Base-by-base conservation (phyloP, 2,888 invertebrate species). In the Oligia latruncula region DNA sequence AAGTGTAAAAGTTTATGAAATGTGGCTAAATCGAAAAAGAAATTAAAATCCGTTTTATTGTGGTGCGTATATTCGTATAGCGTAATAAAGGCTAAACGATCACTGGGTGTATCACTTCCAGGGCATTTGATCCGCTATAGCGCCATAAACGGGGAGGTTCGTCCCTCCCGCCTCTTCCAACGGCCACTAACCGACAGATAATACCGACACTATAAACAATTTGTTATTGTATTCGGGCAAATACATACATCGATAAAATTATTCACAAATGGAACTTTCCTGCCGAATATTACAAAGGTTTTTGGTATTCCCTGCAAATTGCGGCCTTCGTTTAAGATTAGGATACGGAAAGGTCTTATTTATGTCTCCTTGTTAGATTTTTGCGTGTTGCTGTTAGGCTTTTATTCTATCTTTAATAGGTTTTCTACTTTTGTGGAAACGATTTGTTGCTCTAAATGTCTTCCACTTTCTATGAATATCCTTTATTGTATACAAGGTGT, bases 81-180 rank as follows among this genome's bases (percentile, higher is more conserved):
- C 87, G 87, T 84, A 91, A 91, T 94, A 94, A 93, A 93, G 88
- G 90, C 89, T 91, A 92, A 93, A 92, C 92, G 94, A 92, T 93
- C 92, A 87, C 90, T 82, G 91, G 90, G 88, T 90, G 92, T 94
- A 95, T 95, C 94, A 94, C 92, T 95, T 95, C 94, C 95, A 93
- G 90, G 90, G 92, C 95, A 93, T 95, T 95, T 95, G 93, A 94
- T 93, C 92, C 92, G 91, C 88, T 93, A 94, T 93, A 84, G 93
- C 92, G 87, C 90, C 90, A 91, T 95, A 94, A 95, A 94, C 86
- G 93, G 81, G 88, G 90, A 91, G 89, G 86, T 87, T 78, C 78
- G 86, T 80, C 83, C 91, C 84, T 84, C 86, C 86, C 83, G 84
- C 87, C 90, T 89, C 89, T 85, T 86, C 88, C 85, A 87, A 90